Base-by-base conservation (phyloP, 64 coral and sea anemone species). In the Cladopsammia gracilis region DNA sequence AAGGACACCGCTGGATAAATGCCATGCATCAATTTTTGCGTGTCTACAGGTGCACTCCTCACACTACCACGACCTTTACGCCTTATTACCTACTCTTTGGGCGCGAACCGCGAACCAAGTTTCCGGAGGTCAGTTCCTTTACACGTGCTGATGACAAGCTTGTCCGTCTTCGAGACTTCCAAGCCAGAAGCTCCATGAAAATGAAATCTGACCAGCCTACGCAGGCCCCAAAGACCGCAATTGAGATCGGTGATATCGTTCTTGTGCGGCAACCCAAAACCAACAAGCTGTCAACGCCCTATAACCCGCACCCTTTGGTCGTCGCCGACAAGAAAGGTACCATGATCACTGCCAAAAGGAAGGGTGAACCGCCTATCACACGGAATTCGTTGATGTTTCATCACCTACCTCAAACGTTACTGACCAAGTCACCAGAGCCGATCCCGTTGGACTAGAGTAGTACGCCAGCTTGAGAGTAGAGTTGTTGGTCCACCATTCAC, bases 41-140 rank as follows among this genome's bases (percentile, higher is more conserved):
- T 44, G 48, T 34, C 34, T 79, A 79, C 49, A 2, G 77, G 25
- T 22, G 50, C 77, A 79, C 77, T 4, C 77, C 77, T 7, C 77
- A 79, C 53, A 58, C 48, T 19, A 79, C 77, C 10, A 79, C 77
- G 20, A 58, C 44, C 6, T 20, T 57, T 11, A 25, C 52, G 16
- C 77, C 16, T 14, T 6, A 22, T 4, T 50, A 79, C 11, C 50
- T 79, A 51, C 77, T 79, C 7, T 79, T 79, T 57, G 77, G 77
- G 6, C 50, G 50, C 18, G 16, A 19, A 79, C 1, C 25, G 10
- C 20, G 18, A 10, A 57, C 49, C 0, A 79, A 79, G 48, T 58
- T 79, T 9, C 48, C 16, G 4, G 46, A 57, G 25, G 5, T 79
- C 26, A 75, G 4, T 75, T 15, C 15, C 5, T 14, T 16, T 26